phyloP scores from a whole-genome alignment of 2,113 vertebrate genomes.

The Xenus cinereus region DNA sequence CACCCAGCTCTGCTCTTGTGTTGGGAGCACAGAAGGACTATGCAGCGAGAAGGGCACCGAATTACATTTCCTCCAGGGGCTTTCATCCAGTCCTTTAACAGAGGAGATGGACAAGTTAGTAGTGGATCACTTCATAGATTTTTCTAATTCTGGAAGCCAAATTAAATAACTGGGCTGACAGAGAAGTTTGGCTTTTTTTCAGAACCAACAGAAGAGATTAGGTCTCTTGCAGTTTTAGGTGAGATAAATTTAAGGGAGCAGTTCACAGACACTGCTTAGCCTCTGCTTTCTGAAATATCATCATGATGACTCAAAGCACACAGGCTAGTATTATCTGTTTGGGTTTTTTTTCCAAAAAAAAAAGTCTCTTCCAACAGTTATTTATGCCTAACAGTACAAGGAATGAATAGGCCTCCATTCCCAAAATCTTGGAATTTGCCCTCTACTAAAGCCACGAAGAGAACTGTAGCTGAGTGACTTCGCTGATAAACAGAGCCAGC shows the following conservation, averaged over 20 bases:
- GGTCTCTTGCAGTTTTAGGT: background rate
- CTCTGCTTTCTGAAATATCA: background rate
- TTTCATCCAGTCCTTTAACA: background rate
- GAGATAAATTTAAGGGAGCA: background rate
- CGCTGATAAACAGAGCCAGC: background rate
- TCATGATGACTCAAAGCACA: background rate
- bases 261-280: background rate
- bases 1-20: background rate
- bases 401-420: background rate
- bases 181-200: background rate
- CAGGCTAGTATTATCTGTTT: background rate
- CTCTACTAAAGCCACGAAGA: background rate
- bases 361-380: background rate
- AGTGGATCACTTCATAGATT: background rate
- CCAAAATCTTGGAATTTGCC: background rate
- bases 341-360: background rate
- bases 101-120: background rate
- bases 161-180: background rate
- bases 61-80: background rate
- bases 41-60: background rate
- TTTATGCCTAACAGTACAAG: background rate
- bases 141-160: background rate
- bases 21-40: rapidly evolving
- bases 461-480: background rate
- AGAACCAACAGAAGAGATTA: background rate